Percentiles rank a stretch among this genome's conserved stretches.
phyloP scores from a whole-genome alignment of 1,140 invertebrate species.

The Belonocnema kinseyi region DNA sequence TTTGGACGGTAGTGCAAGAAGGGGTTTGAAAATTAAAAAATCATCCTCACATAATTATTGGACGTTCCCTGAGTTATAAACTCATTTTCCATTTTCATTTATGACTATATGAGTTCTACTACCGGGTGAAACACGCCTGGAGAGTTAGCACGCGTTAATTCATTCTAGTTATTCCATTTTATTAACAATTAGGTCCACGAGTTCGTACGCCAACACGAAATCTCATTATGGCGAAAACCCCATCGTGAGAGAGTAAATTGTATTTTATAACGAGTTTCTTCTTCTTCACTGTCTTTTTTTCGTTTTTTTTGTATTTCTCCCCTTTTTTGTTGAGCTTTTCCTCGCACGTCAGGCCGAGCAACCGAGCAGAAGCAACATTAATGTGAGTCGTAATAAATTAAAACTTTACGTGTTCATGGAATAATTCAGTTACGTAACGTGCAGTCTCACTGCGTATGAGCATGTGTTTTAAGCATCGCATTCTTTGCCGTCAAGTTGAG shows the following conservation, averaged over 20 bases:
- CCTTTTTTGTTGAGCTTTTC: constrained; percentile 13
- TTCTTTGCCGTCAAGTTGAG: constrained; percentile 9
- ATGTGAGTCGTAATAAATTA: constrained; percentile 30
- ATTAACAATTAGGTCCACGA: constrained; percentile 53
- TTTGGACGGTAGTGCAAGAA: no score
- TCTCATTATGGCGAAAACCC: constrained; percentile 53
- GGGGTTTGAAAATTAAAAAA: no score
- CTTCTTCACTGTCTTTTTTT: constrained; percentile 43
- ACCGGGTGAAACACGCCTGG: constrained; percentile 12
- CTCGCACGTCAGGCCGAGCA: constrained; percentile 21
- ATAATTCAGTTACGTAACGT: constrained; percentile 26
- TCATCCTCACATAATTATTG: no score
- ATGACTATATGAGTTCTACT: neutral
- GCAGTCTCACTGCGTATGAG: neutral
- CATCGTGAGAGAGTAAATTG: constrained; percentile 49
- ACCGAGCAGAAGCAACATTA: constrained; percentile 18
- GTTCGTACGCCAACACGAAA: constrained; percentile 43
- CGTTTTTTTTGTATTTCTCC: neutral
- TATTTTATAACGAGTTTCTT: constrained; percentile 53
- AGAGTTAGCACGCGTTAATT: constrained; percentile 41
- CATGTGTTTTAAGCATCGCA: constrained; percentile 12
- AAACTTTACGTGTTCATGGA: constrained; percentile 27
- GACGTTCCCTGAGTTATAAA: no score
- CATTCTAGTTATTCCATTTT: constrained; percentile 55
- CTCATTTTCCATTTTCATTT: neutral